Evolutionary conservation across 2,797 vertebrate genomes (phyloP), one percentile per base, ranked within the genome.

Genomic region (Spondyliosoma cantharus): DNA sequence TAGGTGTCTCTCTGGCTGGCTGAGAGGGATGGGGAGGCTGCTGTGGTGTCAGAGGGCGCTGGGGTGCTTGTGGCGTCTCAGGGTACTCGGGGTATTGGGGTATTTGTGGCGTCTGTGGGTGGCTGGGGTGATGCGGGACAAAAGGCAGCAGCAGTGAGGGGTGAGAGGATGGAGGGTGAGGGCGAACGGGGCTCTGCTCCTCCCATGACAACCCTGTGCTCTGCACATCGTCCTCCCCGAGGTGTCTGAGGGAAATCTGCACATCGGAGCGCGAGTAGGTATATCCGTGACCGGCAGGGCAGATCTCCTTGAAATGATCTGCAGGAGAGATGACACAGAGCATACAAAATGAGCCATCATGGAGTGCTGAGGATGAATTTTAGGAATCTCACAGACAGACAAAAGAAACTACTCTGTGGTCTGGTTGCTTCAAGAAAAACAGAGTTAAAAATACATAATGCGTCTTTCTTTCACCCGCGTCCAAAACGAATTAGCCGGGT

Each of bases 241-340:
- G 94, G 87, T 96, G 96, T 76, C 96, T 95, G 91, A 97, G 89
- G 7, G 93, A 94, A 68, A 95, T 91, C 91, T 95, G 95, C 66
- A 96, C 90, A 12, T 96, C 95, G 9, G 95, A 95, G 76, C 89
- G 92, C 0, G 94, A 95, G 92, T 96, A 96, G 29, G 95, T 95
- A 52, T 95, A 96, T 64, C 95, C 95, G 0, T 96, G 95, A 63
- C 95, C 95, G 19, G 94, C 95, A 1, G 95, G 95, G 86, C 95
- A 96, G 88, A 96, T 96, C 89, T 96, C 95, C 83, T 93, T 96
- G 83, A 96, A 96, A 83, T 95, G 93, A 83, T 94, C 95, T 96
- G 90, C 32, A 70, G 82, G 57, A 80, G 17, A 73, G 32, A 71
- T 24, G 37, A 80, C 67, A 90, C 48, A 83, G 49, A 82, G 72